Evolutionary conservation across 2,888 invertebrate species (phyloP), one percentile per base, ranked within the genome.

Genomic region (Dryocosmus kuriphilus): DNA sequence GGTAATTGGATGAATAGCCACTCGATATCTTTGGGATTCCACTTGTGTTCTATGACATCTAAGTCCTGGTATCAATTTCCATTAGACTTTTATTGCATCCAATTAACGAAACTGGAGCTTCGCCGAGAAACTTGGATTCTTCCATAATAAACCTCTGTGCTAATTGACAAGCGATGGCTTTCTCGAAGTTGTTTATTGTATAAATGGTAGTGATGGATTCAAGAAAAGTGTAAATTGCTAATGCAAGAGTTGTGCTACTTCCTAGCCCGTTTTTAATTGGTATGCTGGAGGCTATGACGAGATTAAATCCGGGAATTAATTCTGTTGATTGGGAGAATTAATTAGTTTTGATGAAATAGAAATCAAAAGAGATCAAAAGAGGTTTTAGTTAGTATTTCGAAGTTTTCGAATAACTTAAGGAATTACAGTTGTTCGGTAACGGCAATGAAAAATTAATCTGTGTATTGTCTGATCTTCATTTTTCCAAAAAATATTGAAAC

Each of bases 181-280:
- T 73, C 27, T 73, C 55, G 27, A 27, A 73, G 5, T 46, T n/a
- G 51, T 51, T 74, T 55, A 57, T 51, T 14, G 55, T 55, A n/a
- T 57, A 51, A 41, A 32, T 19, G 16, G 16, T 11, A 9, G 57
- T 74, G 14, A 74, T 74, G 51, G 74, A 16, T 51, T 73, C 73
- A 16, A 73, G 73, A 73, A 73, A 73, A 27, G 73, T 73, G n/a
- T 27, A 51, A 7, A 46, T 73, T 30, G 73, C 73, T 16, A 73
- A 30, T 27, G 30, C 16, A 30, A 73, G 46, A 27, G 73, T 30
- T 16, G 73, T 30, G 46, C 30, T 46, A 16, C 73, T 55, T 46
- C 73, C 73, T 46, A 73, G 19, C 24, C 51, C 73, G 27, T 8
- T 14, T 51, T 51, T 22, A n/a, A 30, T 24, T 51, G 55, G 73